These are phyloP conservation scores for Pseudomyrmex pallidus DNA, from an alignment of 1,140 invertebrate genomes.

Conservation along the genomic window DNA sequence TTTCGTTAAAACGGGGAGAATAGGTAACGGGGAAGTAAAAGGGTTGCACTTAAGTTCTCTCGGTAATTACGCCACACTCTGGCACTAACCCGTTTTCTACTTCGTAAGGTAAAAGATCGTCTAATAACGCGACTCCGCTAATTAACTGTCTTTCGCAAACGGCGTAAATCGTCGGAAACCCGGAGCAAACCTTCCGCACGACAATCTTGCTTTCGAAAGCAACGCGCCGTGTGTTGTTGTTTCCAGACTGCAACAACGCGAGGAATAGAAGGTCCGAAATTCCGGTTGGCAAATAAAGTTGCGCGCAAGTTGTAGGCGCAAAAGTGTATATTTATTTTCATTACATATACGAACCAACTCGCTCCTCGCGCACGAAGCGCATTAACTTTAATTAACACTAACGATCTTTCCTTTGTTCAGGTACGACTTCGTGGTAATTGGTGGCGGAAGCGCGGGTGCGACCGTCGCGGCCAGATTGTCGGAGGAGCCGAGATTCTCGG, in stretches of 20 bases:
- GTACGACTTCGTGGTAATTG: constrained; percentile 95
- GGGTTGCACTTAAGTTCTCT: neutral
- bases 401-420: constrained; percentile 76
- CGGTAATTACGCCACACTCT: neutral
- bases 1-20: neutral
- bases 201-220: constrained; percentile 49
- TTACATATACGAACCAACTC: neutral
- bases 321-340: neutral
- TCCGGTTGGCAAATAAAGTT: neutral
- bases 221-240: neutral
- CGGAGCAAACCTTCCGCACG: constrained; percentile 19
- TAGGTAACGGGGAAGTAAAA: neutral
- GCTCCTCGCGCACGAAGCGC: neutral
- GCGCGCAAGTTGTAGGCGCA: neutral
- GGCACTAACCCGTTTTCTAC: constrained; percentile 62
- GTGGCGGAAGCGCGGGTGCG: constrained; percentile 94
- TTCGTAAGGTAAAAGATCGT: constrained; percentile 18
- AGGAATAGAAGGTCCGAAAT: neutral
- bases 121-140: constrained; percentile 41
- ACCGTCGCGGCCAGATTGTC: constrained; percentile 93
- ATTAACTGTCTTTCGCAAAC: constrained; percentile 51
- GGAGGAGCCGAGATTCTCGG: constrained; percentile 91
- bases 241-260: neutral
- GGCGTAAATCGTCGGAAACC: constrained; percentile 27
- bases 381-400: neutral